phyloP scores from a whole-genome alignment of 2,113 vertebrate species.

The Brachionichthys hirsutus region DNA sequence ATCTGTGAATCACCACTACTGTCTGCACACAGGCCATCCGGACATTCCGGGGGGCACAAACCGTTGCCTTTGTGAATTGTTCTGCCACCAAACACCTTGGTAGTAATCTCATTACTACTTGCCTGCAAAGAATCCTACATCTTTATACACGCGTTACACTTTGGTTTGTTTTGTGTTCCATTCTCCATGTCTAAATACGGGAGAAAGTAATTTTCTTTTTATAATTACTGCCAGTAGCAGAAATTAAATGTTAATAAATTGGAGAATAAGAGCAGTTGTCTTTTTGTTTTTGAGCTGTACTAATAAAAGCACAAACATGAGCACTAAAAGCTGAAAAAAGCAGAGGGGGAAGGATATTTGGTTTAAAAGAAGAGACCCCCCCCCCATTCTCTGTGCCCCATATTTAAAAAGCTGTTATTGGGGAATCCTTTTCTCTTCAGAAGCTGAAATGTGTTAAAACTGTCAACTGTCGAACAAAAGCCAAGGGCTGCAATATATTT shows the following conservation, averaged over 20 bases:
- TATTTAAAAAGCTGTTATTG: slow-evolving; percentile 89
- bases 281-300: slow-evolving; percentile 15
- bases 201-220: slow-evolving; percentile 30
- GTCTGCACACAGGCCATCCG: background rate
- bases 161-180: no score
- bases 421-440: slow-evolving; percentile 77
- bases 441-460: slow-evolving; percentile 89
- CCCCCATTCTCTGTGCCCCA: slow-evolving; percentile 74
- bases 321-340: no score
- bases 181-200: background rate
- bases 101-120: no score
- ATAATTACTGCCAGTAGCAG: background rate
- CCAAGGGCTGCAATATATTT: slow-evolving; percentile 90
- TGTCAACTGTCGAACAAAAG: slow-evolving; percentile 86
- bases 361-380: no score
- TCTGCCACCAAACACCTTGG: no score
- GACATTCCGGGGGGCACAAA: background rate
- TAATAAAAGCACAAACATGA: no score
- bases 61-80: no score
- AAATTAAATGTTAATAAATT: slow-evolving; percentile 38
- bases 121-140: no score
- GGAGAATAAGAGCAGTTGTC: slow-evolving; percentile 1
- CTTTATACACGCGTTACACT: no score
- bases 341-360: no score
- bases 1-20: slow-evolving; percentile 18